phyloP scores from a whole-genome alignment of 2,113 vertebrate genomes.

The Desmodus rotundus region DNA sequence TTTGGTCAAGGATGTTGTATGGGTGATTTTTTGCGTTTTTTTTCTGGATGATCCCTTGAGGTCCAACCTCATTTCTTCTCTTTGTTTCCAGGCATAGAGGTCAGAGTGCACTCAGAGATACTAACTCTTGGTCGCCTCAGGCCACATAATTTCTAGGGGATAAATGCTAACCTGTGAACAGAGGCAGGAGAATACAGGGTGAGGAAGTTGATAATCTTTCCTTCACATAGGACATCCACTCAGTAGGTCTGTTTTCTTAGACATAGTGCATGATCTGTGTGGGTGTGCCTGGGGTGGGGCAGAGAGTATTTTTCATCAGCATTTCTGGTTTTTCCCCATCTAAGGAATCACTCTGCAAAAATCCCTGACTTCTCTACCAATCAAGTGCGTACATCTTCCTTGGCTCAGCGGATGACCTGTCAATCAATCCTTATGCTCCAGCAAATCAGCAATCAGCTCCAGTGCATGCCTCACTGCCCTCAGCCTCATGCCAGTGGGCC shows the following conservation, averaged over 20 bases:
- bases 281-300: background rate
- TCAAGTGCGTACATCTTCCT: rapidly evolving
- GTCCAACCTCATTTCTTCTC: background rate
- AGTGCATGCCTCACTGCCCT: background rate
- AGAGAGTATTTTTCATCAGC: background rate
- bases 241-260: background rate
- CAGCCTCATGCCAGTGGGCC: rapidly evolving
- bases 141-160: background rate
- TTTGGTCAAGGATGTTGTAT: too few relatives aligned
- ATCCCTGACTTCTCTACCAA: rapidly evolving
- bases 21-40: background rate
- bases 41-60: background rate
- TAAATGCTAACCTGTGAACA: background rate
- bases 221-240: background rate
- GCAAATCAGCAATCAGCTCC: background rate
- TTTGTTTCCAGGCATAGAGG: background rate
- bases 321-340: background rate
- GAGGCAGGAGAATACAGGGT: background rate
- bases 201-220: background rate
- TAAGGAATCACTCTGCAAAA: background rate
- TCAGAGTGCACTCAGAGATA: background rate
- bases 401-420: too few relatives aligned
- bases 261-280: background rate
- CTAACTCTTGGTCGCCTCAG: background rate
- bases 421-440: background rate